phyloP scores from a whole-genome alignment of 2,797 vertebrate species.

The Sebastes ruberrimus region DNA sequence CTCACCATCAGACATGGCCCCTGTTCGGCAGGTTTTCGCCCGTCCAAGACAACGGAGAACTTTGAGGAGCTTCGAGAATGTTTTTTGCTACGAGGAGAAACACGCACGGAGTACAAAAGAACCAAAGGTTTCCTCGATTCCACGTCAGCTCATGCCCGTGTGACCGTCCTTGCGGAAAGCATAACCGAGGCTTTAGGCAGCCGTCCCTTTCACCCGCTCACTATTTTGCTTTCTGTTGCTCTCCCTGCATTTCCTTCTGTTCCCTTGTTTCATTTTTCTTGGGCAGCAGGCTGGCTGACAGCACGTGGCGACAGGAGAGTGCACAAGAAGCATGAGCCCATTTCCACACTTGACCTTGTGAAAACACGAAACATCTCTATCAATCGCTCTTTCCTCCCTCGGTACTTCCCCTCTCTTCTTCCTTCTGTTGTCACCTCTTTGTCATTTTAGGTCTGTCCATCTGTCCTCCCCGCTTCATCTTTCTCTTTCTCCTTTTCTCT shows the following conservation, averaged over 20 bases:
- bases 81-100: too few relatives aligned
- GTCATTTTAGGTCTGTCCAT: background rate
- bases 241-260: background rate
- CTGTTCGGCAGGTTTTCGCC: too few relatives aligned
- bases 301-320: background rate
- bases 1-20: too few relatives aligned
- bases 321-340: constrained; percentile 29
- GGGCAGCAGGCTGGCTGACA: constrained; percentile 48
- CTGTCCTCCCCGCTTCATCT: background rate
- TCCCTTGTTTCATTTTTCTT: constrained; percentile 25
- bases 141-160: too few relatives aligned
- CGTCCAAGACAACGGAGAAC: too few relatives aligned
- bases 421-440: background rate
- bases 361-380: constrained; percentile 36
- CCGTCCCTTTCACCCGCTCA: constrained; percentile 17
- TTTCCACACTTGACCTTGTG: constrained; percentile 72
- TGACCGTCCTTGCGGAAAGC: too few relatives aligned
- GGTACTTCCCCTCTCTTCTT: background rate
- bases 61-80: too few relatives aligned
- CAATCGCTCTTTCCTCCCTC: background rate
- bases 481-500: background rate
- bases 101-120: too few relatives aligned
- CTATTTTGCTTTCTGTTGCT: constrained; percentile 38
- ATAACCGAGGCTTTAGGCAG: background rate
- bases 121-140: too few relatives aligned